Base-by-base conservation (phyloP, 1,140 invertebrate genomes). In the Halyomorpha halys region DNA sequence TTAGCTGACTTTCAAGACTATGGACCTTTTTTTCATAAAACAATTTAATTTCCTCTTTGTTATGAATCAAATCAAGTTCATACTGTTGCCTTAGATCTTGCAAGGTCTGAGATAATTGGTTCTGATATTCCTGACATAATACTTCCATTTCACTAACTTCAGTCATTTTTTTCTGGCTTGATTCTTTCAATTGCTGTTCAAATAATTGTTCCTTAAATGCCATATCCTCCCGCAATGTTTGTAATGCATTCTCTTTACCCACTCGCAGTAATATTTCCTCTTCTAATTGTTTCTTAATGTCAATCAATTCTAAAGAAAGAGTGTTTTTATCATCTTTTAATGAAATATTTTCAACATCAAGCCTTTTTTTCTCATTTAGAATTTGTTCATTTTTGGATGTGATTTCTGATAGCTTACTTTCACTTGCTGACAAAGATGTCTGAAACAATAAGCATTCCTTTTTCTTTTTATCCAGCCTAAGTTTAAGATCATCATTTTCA, bases 61-160 rank as follows among this genome's bases (percentile, higher is more conserved):
- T 94, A 34, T 80, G 81, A 66, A 84, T 83, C 78, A 97, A 87
- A 70, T 96, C 90, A 51, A 78, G 83, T 72, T 98, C 95, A 74
- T 96, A 96, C 69, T 98, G 90, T 56, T 89, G 89, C 23, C 97
- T 83, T 49, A 98, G 77, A 65, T 94, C 91, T 71, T 91, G 87
- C 56, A 99, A 77, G n/a, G 90, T 89, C 68, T 96, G 87, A 70
- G 93, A 87, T 23, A 99, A 76, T 73, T 93, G 92, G 0, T 86
- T 86, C 73, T 99, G 93, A 73, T 98, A 99, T 71, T 97, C 89
- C 69, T 92, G 85, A 51, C 89, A 84, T 1, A 98, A 79, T 61
- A 89, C 89, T 77, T 97, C 85, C 61, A 89, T 82, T 69, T 90
- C 85, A 18, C 85, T 86, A 65, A 89, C 81, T 69, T 89, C 84